Conservation (phyloP, 2,797 vertebrate species). For the Micrastur ruficollis region DNA sequence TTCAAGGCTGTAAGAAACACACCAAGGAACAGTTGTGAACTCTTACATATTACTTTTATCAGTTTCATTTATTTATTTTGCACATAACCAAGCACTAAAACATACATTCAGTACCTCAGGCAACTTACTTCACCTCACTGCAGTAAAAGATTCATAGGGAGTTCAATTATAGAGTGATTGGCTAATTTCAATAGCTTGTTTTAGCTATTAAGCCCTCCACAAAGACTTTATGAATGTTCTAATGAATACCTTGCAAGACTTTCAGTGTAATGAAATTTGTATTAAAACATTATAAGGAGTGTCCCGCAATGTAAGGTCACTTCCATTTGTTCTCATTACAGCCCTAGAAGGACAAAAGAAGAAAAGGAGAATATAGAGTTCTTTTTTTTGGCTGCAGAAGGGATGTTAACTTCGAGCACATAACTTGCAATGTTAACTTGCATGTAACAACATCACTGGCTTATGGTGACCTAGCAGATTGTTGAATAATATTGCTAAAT, state of each 20-base stretch:
- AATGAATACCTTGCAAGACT: constrained; percentile 66
- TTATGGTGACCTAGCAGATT: background rate
- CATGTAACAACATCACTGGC: background rate
- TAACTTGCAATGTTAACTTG: background rate
- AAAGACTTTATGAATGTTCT: constrained; percentile 62
- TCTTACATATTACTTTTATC: background rate
- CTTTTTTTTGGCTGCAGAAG: background rate
- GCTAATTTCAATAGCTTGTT: constrained; percentile 70
- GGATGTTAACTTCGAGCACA: background rate
- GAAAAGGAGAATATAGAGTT: background rate
- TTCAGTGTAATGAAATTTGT: constrained; percentile 71
- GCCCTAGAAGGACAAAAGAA: constrained; percentile 40
- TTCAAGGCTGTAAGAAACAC: background rate
- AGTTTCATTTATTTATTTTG: constrained; percentile 16
- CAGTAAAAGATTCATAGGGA: constrained; percentile 56
- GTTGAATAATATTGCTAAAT: background rate
- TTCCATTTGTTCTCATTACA: constrained; percentile 70
- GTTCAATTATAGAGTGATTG: constrained; percentile 60
- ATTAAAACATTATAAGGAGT: constrained; percentile 65
- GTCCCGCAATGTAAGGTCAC: constrained; percentile 55
- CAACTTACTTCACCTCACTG: constrained; percentile 44
- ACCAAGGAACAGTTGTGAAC: background rate
- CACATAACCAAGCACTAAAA: background rate
- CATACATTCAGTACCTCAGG: background rate
- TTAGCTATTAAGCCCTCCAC: constrained; percentile 64